Conservation (phyloP, 2,113 vertebrate species). For the Archilochus colubris region DNA sequence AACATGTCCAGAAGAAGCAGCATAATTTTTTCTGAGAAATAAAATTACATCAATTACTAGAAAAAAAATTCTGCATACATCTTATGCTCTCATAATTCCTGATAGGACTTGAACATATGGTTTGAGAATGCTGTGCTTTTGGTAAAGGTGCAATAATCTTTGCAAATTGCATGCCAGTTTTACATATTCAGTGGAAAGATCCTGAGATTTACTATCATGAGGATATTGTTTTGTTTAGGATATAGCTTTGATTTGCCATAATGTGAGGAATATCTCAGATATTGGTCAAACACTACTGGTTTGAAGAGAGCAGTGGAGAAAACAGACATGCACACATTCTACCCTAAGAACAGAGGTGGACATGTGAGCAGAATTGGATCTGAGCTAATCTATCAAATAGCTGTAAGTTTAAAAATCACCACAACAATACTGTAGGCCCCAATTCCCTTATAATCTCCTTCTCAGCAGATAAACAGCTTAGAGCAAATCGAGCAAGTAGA, state of each 20-base stretch:
- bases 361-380: not conserved
- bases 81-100: not conserved
- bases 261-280: not conserved
- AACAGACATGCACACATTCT: not conserved
- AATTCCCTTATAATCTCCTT: not conserved
- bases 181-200: not conserved
- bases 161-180: not conserved
- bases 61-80: not conserved
- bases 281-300: not conserved
- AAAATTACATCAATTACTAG: not conserved
- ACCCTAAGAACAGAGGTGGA: accelerated
- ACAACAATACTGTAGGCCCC: not conserved
- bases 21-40: not conserved
- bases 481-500: not conserved
- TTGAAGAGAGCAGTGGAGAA: not conserved
- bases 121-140: not conserved
- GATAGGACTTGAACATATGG: not conserved
- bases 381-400: not conserved
- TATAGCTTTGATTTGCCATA: not conserved
- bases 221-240: not conserved
- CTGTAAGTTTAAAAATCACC: not conserved
- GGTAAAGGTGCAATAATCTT: not conserved
- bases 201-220: not conserved
- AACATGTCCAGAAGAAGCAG: not conserved
- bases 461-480: not conserved